A percentile compares a stretch with the other conserved stretches of the same genome.
phyloP scores from a whole-genome alignment of 2,888 invertebrate species.

The Netelia melanura region DNA sequence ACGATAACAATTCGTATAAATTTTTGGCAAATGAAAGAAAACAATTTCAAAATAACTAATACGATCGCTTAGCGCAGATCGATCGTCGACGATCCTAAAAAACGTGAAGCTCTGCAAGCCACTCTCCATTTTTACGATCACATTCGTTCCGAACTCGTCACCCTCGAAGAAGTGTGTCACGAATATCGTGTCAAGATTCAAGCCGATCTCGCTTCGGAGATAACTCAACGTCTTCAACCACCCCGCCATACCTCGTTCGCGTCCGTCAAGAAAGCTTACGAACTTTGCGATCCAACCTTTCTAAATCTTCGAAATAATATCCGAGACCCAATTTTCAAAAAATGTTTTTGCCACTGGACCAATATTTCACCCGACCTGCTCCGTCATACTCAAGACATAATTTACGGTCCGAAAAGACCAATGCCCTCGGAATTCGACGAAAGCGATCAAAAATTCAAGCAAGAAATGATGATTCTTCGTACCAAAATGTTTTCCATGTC shows the following conservation, averaged over 20 bases:
- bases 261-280: conserved; percentile 40
- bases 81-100: neutral
- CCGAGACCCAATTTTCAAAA: neutral
- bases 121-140: conserved; percentile 62
- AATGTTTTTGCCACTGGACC: conserved; percentile 66
- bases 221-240: conserved; percentile 56
- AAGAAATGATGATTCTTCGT: conserved; percentile 70
- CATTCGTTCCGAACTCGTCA: conserved; percentile 58
- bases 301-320: conserved; percentile 14
- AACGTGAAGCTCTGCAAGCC: conserved; percentile 3
- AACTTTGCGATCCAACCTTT: neutral
- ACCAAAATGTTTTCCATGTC: conserved; percentile 68
- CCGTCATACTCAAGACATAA: conserved; percentile 65
- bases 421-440: conserved; percentile 70
- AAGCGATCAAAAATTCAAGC: conserved; percentile 73
- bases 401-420: conserved; percentile 48
- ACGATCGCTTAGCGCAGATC: conserved; percentile 11
- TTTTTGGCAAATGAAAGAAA: neutral
- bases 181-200: conserved; percentile 65
- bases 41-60: neutral
- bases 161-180: conserved; percentile 67
- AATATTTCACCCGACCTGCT: conserved; percentile 60
- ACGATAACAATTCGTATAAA: neutral
- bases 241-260: conserved; percentile 29
- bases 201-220: conserved; percentile 61